Evolutionary conservation across 2,888 invertebrate species (phyloP).

Genomic region (Chloroclystis v-ata): DNA sequence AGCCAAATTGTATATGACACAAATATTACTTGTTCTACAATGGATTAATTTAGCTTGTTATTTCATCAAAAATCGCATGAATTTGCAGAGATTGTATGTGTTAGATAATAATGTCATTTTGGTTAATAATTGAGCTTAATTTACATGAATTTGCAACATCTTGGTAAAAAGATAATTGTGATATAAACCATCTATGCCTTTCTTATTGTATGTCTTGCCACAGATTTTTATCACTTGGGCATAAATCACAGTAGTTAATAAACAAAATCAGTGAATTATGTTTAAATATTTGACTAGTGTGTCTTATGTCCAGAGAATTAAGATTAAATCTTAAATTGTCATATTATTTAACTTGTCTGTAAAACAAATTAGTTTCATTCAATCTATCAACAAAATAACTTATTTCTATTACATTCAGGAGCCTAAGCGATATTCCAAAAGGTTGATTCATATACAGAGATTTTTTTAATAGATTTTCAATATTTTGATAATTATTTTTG

Average conservation of each 20-base stretch:
- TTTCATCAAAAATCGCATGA: too few relatives aligned
- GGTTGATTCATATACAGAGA: background rate
- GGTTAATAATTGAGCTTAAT: too few relatives aligned
- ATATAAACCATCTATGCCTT: constrained; percentile 7
- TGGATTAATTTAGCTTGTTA: too few relatives aligned
- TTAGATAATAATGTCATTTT: too few relatives aligned
- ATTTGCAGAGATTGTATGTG: too few relatives aligned
- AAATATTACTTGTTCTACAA: too few relatives aligned
- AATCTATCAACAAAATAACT: background rate
- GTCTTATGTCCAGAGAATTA: background rate
- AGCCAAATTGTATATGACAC: too few relatives aligned
- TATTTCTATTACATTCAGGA: background rate
- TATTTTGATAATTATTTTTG: background rate
- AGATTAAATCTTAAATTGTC: too few relatives aligned
- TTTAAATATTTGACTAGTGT: background rate
- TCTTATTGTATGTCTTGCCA: constrained; percentile 24
- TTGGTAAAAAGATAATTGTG: too few relatives aligned
- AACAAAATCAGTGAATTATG: background rate
- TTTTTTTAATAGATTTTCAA: background rate
- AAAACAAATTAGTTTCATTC: constrained; percentile 5
- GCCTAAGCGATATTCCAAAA: too few relatives aligned
- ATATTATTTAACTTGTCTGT: constrained; percentile 13
- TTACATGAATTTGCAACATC: too few relatives aligned
- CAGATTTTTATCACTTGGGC: constrained; percentile 11
- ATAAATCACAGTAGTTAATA: constrained; percentile 6